phyloP scores from a whole-genome alignment of 2,797 vertebrate species.

The Toxotes lorentzi region DNA sequence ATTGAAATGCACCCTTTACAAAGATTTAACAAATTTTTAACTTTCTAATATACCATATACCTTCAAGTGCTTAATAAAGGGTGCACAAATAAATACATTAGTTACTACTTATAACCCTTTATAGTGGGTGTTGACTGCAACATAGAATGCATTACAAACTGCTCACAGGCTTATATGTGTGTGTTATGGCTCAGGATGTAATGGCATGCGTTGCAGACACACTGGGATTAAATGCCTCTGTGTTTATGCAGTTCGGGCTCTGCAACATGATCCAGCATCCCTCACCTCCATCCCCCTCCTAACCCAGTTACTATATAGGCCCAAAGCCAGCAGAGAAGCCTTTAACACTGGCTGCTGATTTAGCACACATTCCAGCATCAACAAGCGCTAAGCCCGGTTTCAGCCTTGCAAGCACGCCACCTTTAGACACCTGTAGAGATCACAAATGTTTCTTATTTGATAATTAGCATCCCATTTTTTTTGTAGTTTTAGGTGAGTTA shows the following conservation, averaged over 20 bases:
- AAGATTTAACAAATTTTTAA: too few species aligned
- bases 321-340: slow-evolving; percentile 16
- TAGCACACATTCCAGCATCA: slow-evolving; percentile 36
- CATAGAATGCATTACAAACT: background rate
- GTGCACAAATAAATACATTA: background rate
- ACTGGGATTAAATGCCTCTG: slow-evolving; percentile 15
- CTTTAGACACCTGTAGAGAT: too few species aligned
- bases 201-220: slow-evolving; percentile 14
- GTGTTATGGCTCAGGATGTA: slow-evolving; percentile 4
- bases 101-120: background rate
- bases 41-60: too few species aligned
- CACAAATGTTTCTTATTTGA: too few species aligned
- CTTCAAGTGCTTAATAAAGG: too few species aligned
- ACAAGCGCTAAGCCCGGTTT: slow-evolving; percentile 6
- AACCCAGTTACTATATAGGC: slow-evolving; percentile 30
- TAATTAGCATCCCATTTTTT: too few species aligned
- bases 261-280: slow-evolving; percentile 44
- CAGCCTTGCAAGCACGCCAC: background rate
- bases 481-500: background rate
- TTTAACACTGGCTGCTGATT: slow-evolving; percentile 29
- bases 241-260: slow-evolving; percentile 24
- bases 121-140: background rate
- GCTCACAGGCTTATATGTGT: background rate
- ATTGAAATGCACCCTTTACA: too few species aligned
- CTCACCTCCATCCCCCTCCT: slow-evolving; percentile 7